Conservation (phyloP, 2,113 vertebrate genomes). For the Andinoacara biseriatus region DNA sequence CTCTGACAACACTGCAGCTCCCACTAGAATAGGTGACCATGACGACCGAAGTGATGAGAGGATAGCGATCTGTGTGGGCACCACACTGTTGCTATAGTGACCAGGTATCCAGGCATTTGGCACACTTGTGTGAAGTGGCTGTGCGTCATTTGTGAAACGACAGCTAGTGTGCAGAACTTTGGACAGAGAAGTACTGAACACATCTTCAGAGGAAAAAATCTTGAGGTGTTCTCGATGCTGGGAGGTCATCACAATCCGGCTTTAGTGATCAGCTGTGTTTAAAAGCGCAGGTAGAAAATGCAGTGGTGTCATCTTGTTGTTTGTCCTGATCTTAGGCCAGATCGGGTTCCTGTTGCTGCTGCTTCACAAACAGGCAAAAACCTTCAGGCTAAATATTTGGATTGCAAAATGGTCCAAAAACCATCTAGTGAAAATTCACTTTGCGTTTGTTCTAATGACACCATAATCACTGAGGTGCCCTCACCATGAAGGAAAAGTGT, state of each 20-base stretch:
- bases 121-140: slow-evolving; percentile 37
- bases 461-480: no score
- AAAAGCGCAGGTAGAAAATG: background rate
- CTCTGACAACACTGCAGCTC: slow-evolving; percentile 17
- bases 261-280: background rate
- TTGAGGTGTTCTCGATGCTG: background rate
- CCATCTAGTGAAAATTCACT: no score
- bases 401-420: no score
- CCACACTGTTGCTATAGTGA: slow-evolving; percentile 44
- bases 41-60: slow-evolving; percentile 51
- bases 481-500: no score
- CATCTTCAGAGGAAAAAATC: background rate
- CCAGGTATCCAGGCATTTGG: slow-evolving; percentile 58
- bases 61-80: slow-evolving; percentile 51
- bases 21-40: slow-evolving; percentile 51
- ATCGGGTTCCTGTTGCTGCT: background rate
- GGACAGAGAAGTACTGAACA: background rate
- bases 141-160: slow-evolving; percentile 9
- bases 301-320: background rate
- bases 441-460: no score
- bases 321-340: background rate
- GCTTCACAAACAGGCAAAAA: no score
- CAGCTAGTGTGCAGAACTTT: background rate
- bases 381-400: no score
- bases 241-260: background rate